phyloP scores from a whole-genome alignment of 2,888 invertebrate genomes.

The Rhagium mordax region DNA sequence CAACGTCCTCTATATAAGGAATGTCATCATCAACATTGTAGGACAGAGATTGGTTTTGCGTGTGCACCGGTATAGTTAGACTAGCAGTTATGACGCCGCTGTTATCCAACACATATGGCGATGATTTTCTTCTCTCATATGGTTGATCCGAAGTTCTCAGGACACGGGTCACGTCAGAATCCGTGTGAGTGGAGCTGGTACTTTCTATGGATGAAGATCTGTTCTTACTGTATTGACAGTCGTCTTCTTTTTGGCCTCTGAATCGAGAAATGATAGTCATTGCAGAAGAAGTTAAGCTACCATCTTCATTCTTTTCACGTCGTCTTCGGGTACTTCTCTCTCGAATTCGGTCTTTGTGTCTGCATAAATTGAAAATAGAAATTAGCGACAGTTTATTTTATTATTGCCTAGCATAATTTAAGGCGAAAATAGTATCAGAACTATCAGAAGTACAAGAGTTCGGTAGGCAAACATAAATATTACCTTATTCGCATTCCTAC shows the following conservation, averaged over 20 bases:
- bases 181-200: conserved; percentile 72
- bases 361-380: conserved; percentile 47
- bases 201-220: conserved; percentile 68
- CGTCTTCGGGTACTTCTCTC: conserved; percentile 70
- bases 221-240: conserved; percentile 65
- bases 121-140: conserved; percentile 73
- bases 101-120: conserved; percentile 73
- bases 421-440: too few relatives aligned
- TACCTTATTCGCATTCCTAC: conserved; percentile 69
- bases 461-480: background rate
- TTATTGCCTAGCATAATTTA: too few relatives aligned
- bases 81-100: conserved; percentile 84
- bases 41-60: conserved; percentile 63
- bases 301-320: conserved; percentile 69
- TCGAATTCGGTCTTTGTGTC: conserved; percentile 68
- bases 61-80: conserved; percentile 80
- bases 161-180: conserved; percentile 70
- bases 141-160: conserved; percentile 56
- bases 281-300: conserved; percentile 71
- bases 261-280: conserved; percentile 74
- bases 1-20: conserved; percentile 78
- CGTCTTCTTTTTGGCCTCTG: conserved; percentile 66
- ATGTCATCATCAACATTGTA: conserved; percentile 78
- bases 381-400: background rate
- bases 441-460: too few relatives aligned